Conservation (phyloP, 2,888 invertebrate species). For the Eubasilissa splendida region DNA sequence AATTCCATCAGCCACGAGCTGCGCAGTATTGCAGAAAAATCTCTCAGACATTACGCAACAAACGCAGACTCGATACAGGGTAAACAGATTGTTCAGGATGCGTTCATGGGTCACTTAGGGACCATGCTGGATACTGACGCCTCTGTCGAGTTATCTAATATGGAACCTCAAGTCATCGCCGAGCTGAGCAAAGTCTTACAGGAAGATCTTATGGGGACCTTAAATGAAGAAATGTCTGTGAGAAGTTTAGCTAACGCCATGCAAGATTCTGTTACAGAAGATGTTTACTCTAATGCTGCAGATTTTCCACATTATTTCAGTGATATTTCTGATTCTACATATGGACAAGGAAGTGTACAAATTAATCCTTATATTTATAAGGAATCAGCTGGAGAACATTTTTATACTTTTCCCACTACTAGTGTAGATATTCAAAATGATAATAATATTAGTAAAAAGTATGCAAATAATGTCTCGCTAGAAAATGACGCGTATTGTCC, state of each 20-base stretch:
- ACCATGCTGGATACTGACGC: conserved; percentile 75
- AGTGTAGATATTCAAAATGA: no score
- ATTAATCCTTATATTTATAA: no score
- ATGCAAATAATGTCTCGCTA: no score
- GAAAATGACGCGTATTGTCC: no score
- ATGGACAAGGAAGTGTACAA: no score
- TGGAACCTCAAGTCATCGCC: conserved; percentile 75
- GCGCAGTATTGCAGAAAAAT: conserved; percentile 70
- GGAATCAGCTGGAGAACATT: no score
- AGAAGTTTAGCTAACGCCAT: conserved; percentile 47
- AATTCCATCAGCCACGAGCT: conserved; percentile 69
- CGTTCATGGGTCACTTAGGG: conserved; percentile 82
- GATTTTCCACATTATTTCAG: conserved; percentile 11
- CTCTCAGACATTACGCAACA: conserved; percentile 65
- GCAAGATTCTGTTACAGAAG: conserved; percentile 48
- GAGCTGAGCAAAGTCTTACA: conserved; percentile 74
- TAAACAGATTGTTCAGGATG: conserved; percentile 80
- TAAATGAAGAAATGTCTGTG: conserved; percentile 47
- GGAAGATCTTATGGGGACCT: conserved; percentile 62
- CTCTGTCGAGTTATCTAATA: conserved; percentile 72
- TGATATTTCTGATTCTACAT: not conserved
- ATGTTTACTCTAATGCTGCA: conserved; percentile 8
- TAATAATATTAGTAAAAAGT: no score
- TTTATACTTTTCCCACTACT: no score
- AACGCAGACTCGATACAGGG: conserved; percentile 74